These are phyloP conservation scores for Thyatira batis DNA, from an alignment of 2,888 invertebrate species.

Conservation along the genomic window DNA sequence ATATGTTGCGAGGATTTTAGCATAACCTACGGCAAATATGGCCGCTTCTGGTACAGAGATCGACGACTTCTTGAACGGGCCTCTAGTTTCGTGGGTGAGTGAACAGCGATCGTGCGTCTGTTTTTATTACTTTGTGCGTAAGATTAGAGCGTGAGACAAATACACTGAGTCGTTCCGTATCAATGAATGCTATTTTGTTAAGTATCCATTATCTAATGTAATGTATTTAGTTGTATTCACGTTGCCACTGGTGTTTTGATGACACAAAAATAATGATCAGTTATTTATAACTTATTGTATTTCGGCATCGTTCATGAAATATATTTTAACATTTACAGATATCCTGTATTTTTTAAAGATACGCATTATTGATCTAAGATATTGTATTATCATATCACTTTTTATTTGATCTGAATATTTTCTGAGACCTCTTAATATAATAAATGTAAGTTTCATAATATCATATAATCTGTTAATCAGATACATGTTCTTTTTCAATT, in stretches of 20 bases:
- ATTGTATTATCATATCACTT: too few relatives aligned
- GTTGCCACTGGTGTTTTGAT: background rate
- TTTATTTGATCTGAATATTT: too few relatives aligned
- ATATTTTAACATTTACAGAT: too few relatives aligned
- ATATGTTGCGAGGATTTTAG: slow-evolving; percentile 55
- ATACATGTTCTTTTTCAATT: too few relatives aligned
- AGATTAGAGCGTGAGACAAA: slow-evolving; percentile 63
- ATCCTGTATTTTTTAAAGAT: too few relatives aligned
- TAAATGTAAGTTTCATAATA: too few relatives aligned
- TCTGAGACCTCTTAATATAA: too few relatives aligned
- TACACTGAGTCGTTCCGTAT: slow-evolving; percentile 54
- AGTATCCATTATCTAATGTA: background rate
- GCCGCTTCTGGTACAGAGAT: slow-evolving; percentile 87
- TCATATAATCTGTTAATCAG: too few relatives aligned
- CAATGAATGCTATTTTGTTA: slow-evolving; percentile 34
- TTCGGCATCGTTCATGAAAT: too few relatives aligned
- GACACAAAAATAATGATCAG: too few relatives aligned
- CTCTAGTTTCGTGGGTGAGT: slow-evolving; percentile 93
- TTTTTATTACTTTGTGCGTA: slow-evolving; percentile 55
- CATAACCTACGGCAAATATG: slow-evolving; percentile 76
- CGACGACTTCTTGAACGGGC: slow-evolving; percentile 92
- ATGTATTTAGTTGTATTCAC: background rate
- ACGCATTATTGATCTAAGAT: too few relatives aligned
- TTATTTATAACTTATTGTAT: background rate
- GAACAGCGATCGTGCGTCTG: slow-evolving; percentile 65